Conservation (phyloP, 2,113 vertebrate genomes). For the Rissa tridactyla region DNA sequence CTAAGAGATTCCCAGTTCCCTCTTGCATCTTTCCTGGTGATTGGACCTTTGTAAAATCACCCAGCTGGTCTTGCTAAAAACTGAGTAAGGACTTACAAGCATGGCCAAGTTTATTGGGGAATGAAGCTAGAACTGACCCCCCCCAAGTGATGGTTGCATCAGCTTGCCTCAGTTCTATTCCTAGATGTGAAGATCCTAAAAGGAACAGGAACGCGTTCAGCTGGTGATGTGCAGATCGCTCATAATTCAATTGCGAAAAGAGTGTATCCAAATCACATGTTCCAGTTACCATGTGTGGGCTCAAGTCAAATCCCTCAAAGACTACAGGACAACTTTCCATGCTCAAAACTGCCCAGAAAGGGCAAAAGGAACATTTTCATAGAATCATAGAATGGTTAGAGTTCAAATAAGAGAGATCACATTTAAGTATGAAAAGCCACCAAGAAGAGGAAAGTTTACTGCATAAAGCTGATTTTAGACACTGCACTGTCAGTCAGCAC, state of each 20-base stretch:
- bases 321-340: background rate
- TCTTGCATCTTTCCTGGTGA: background rate
- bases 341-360: background rate
- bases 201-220: background rate
- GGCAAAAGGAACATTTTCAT: background rate
- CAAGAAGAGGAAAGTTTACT: background rate
- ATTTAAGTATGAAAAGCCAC: background rate
- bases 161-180: background rate
- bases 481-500: background rate
- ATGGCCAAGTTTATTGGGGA: background rate
- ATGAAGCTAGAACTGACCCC: background rate
- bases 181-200: background rate
- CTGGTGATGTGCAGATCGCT: background rate
- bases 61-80: background rate
- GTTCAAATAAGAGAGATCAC: background rate
- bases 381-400: background rate
- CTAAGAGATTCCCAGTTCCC: background rate
- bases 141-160: background rate
- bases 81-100: background rate
- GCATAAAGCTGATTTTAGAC: background rate
- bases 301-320: background rate
- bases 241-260: background rate
- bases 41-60: background rate
- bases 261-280: background rate
- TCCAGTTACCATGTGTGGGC: background rate